Base-by-base conservation (phyloP, 2,797 vertebrate species). In the Fratercula arctica region DNA sequence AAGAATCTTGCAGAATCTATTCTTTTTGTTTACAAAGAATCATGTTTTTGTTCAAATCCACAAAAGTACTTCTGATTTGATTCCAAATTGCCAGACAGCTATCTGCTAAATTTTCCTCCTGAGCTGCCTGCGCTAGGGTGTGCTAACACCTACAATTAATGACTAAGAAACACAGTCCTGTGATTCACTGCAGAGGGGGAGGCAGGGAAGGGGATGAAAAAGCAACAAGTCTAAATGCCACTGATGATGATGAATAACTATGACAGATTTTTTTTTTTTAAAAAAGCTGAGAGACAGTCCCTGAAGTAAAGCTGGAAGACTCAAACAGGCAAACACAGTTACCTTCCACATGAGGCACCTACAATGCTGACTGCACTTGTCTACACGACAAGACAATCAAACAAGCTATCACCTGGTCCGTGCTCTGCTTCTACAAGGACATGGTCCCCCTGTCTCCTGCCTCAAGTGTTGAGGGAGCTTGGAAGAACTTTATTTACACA, bases 61-160 rank as follows among this genome's bases (percentile, higher is more conserved):
- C 26, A 79, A 17, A 87, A 77, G 17, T 51, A 87, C 26, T 91
- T 77, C 21, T 64, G 69, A 79, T 81, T 95, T 92, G 57, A 92
- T 69, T 94, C 45, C 51, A 90, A 90, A 81, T 45, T 89, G 88
- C 90, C 88, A 96, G 93, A 96, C 95, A 95, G 87, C n/a, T 94
- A n/a, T 68, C 90, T 80, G 64, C 90, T 89, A 90, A 90, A 87
- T 93, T 94, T 89, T 94, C 45, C 75, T 87, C 79, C 76, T 24
- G 25, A 80, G 77, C 54, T 24, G 91, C 70, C 74, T 64, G 69
- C 5, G 5, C 59, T 43, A 76, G 63, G 39, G 53, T 89, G 57
- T 81, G 37, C 92, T 81, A 94, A 96, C 96, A 95, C 96, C 96
- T 86, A 97, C 94, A 76, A 76, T 43, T 84, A 94, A 91, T 97